Conservation (phyloP, 2,888 invertebrate species). For the Reticulitermes lucifugus region DNA sequence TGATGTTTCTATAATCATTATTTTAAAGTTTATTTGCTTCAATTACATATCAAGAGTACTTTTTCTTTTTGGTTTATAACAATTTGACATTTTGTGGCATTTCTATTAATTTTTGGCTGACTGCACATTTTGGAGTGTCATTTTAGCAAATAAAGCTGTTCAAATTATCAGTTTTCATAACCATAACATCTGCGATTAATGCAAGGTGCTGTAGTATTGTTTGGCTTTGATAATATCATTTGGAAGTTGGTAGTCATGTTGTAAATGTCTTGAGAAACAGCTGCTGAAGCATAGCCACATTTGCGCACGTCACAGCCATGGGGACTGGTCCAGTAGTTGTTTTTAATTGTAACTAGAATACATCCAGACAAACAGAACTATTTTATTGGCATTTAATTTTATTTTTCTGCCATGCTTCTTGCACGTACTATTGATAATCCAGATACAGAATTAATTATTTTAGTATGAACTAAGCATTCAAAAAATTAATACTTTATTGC, state of each 20-base stretch:
- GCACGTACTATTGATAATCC: too few relatives aligned
- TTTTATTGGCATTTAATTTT: too few relatives aligned
- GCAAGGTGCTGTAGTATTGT: background rate
- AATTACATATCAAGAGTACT: background rate
- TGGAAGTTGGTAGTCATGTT: background rate
- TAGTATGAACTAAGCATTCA: too few relatives aligned
- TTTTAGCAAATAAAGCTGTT: background rate
- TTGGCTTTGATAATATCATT: background rate
- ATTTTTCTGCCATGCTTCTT: too few relatives aligned
- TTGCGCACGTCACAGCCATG: background rate
- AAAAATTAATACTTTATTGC: too few relatives aligned
- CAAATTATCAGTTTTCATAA: background rate
- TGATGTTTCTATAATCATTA: background rate
- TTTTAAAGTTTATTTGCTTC: slow-evolving; percentile 1
- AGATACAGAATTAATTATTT: too few relatives aligned
- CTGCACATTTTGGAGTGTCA: background rate
- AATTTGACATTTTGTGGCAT: background rate
- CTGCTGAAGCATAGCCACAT: background rate
- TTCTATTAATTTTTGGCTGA: slow-evolving; percentile 6
- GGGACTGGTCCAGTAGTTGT: too few relatives aligned
- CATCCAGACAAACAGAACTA: too few relatives aligned
- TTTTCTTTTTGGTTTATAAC: background rate
- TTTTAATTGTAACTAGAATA: too few relatives aligned
- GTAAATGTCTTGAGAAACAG: slow-evolving; percentile 1
- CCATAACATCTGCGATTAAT: background rate